These are phyloP conservation scores for Pionites leucogaster DNA, from an alignment of 2,113 vertebrate species.

Conservation along the genomic window DNA sequence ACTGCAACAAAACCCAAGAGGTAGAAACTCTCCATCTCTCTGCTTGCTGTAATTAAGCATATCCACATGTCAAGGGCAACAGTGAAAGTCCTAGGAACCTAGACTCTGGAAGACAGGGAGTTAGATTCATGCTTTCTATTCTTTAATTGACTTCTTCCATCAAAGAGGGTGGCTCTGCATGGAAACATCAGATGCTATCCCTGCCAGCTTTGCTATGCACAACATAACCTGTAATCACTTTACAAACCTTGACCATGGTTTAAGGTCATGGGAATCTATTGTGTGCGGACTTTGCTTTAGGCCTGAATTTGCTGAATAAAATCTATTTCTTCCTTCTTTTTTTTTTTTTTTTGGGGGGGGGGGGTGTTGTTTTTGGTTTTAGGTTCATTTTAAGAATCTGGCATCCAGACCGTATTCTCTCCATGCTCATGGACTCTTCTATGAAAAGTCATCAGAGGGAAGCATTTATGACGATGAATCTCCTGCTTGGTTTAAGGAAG, in stretches of 20 bases:
- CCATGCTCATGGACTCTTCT: conserved; percentile 92
- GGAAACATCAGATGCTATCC: neutral
- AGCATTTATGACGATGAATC: conserved; percentile 86
- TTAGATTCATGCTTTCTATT: neutral
- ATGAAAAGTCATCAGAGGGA: conserved; percentile 88
- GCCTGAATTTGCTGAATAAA: neutral
- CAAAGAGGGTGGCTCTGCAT: neutral
- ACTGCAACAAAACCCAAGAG: neutral
- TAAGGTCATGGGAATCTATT: neutral
- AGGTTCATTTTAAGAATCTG: conserved; percentile 93
- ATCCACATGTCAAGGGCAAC: neutral
- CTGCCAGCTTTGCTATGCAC: neutral
- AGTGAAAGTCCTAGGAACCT: neutral
- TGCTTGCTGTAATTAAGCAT: neutral
- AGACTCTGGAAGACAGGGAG: neutral
- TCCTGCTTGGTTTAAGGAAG: conserved; percentile 83
- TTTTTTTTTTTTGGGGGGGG: too few species aligned
- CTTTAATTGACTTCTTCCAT: neutral
- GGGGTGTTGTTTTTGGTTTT: neutral
- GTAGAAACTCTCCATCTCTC: neutral
- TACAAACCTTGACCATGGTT: neutral
- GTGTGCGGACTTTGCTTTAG: neutral
- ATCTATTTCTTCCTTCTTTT: neutral
- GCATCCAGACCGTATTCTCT: conserved; percentile 89
- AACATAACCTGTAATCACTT: accelerated